Percentiles rank a stretch among this genome's conserved stretches.
These are phyloP conservation scores for Anolis carolinensis DNA, from an alignment of 2,113 vertebrate species.

Conservation along the genomic window DNA sequence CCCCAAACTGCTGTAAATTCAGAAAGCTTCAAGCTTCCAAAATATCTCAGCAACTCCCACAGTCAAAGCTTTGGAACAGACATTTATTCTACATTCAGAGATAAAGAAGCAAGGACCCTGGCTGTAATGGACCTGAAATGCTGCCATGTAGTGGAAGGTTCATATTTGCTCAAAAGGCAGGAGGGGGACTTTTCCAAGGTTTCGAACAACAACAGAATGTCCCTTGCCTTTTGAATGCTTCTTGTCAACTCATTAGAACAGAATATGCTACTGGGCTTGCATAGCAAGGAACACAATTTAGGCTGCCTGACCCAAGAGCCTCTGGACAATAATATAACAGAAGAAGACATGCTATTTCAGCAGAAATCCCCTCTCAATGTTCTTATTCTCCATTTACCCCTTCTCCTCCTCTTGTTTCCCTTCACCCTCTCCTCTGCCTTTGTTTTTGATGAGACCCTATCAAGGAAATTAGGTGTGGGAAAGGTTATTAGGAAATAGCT, in stretches of 20 bases:
- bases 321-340: slow-evolving; percentile 33
- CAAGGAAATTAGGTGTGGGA: slow-evolving; percentile 62
- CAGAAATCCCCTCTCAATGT: neutral
- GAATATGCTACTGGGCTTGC: slow-evolving; percentile 10
- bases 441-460: slow-evolving; percentile 43
- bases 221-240: neutral
- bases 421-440: neutral
- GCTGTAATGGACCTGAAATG: neutral
- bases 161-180: neutral
- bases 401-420: slow-evolving; percentile 39
- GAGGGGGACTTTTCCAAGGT: neutral
- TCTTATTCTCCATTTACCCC: slow-evolving; percentile 48
- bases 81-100: neutral
- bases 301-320: neutral
- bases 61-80: neutral
- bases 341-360: slow-evolving; percentile 55
- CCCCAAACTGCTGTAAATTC: neutral
- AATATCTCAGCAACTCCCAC: neutral
- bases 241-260: neutral
- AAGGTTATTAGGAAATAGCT: slow-evolving; percentile 69
- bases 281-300: neutral
- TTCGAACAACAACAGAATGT: neutral
- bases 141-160: neutral
- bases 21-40: neutral
- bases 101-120: neutral